Conservation (phyloP, 2,113 vertebrate species). For the Notiomystis cincta region DNA sequence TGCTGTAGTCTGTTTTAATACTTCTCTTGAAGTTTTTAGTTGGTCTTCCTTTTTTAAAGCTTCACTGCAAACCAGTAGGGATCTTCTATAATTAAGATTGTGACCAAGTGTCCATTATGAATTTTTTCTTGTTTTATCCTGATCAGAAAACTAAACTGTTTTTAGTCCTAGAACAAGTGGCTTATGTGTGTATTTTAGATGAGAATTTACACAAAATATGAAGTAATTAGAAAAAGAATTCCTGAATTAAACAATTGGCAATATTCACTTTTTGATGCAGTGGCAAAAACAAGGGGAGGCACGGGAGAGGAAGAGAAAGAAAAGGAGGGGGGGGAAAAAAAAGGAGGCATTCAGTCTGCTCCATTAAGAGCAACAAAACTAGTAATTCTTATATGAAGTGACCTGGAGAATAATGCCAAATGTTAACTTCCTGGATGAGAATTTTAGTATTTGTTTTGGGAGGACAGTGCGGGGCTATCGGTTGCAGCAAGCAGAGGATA, state of each 20-base stretch:
- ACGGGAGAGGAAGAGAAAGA: neutral
- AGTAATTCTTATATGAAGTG: neutral
- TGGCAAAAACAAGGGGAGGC: neutral
- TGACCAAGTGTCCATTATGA: neutral
- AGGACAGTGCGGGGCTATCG: neutral
- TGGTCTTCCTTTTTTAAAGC: neutral
- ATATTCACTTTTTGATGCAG: neutral
- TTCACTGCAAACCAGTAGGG: neutral
- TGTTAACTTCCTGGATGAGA: neutral
- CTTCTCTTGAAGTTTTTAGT: neutral
- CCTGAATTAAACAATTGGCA: neutral
- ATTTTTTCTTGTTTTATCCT: neutral
- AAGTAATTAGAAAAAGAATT: neutral
- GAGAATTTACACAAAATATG: neutral
- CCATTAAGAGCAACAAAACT: neutral
- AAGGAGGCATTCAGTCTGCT: neutral
- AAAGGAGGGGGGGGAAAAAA: neutral
- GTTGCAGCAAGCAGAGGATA: neutral
- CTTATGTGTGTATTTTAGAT: neutral
- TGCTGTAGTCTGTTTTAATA: neutral
- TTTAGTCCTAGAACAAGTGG: neutral
- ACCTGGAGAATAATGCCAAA: neutral
- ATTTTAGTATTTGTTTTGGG: neutral
- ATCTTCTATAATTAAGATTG: neutral
- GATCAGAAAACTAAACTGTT: neutral